A percentile compares a stretch with the other conserved stretches of the same genome.
Evolutionary conservation across 2,888 invertebrate species (phyloP).

Genomic region (Zaprionus obscuricornis): DNA sequence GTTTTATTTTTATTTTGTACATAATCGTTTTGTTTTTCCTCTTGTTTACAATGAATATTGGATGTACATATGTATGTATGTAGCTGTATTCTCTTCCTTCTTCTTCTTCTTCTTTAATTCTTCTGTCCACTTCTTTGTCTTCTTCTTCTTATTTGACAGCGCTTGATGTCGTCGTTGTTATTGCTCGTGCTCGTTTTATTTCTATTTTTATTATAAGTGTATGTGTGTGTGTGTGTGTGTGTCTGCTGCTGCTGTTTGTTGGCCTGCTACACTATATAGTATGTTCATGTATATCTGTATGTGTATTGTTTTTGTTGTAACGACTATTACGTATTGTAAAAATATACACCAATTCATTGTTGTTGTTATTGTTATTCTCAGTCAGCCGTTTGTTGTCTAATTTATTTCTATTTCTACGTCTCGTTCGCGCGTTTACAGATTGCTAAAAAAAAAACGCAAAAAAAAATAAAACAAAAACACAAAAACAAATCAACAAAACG

Average conservation of each 20-base stretch:
- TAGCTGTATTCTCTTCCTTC: conserved; percentile 7
- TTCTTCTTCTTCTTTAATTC: conserved; percentile 24
- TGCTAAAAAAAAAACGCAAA: too few relatives aligned
- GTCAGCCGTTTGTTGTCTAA: conserved; percentile 55
- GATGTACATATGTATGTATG: too few relatives aligned
- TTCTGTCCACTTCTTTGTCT: conserved; percentile 2
- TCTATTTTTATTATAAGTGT: conserved; percentile 57
- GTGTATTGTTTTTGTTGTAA: conserved; percentile 27
- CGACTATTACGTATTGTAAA: conserved; percentile 64
- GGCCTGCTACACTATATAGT: conserved; percentile 29
- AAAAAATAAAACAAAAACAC: neutral
- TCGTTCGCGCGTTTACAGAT: conserved; percentile 34
- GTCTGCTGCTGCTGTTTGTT: conserved; percentile 14
- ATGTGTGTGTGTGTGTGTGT: too few relatives aligned
- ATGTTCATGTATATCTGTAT: conserved; percentile 5
- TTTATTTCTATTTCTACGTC: conserved; percentile 66
- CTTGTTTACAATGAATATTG: too few relatives aligned
- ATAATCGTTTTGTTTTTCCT: too few relatives aligned
- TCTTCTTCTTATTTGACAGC: conserved; percentile 19
- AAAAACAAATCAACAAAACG: conserved; percentile 38
- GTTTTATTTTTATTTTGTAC: too few relatives aligned
- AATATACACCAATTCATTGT: conserved; percentile 40
- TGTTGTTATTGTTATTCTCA: conserved; percentile 27
- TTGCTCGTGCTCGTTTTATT: conserved; percentile 51
- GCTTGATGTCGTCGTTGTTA: conserved; percentile 53